These are phyloP conservation scores for Amblyjoppa fuscipennis DNA, from an alignment of 2,888 invertebrate species.

Conservation along the genomic window DNA sequence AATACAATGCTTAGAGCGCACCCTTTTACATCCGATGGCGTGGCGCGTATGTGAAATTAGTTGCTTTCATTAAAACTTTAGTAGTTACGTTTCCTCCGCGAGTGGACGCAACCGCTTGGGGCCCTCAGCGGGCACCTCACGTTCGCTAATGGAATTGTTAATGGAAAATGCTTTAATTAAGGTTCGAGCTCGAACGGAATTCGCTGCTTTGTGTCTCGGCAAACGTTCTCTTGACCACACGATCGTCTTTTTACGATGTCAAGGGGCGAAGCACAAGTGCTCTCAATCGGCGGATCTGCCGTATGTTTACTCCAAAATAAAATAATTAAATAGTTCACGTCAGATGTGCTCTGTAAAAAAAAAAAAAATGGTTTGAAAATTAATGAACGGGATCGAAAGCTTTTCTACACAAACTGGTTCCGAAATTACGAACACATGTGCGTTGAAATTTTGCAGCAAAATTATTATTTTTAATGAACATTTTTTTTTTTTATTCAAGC, in stretches of 20 bases:
- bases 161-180: conserved; percentile 79
- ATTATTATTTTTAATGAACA: too few relatives aligned
- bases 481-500: too few relatives aligned
- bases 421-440: too few relatives aligned
- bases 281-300: not conserved
- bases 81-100: conserved; percentile 56
- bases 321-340: too few relatives aligned
- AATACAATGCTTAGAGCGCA: conserved; percentile 35
- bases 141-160: conserved; percentile 72
- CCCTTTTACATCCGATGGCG: conserved; percentile 31
- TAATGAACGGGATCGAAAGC: too few relatives aligned
- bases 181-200: conserved; percentile 28
- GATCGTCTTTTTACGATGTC: not conserved
- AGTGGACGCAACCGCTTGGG: conserved; percentile 37
- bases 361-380: too few relatives aligned
- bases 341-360: too few relatives aligned
- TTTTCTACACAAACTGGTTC: too few relatives aligned
- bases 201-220: not conserved
- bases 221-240: not conserved
- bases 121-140: conserved; percentile 29
- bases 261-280: not conserved
- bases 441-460: too few relatives aligned
- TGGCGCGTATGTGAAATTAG: conserved; percentile 65
- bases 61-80: conserved; percentile 71
- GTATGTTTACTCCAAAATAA: not conserved